Base-by-base conservation (phyloP, 1,140 invertebrate genomes). In the Drosophila burlai region DNA sequence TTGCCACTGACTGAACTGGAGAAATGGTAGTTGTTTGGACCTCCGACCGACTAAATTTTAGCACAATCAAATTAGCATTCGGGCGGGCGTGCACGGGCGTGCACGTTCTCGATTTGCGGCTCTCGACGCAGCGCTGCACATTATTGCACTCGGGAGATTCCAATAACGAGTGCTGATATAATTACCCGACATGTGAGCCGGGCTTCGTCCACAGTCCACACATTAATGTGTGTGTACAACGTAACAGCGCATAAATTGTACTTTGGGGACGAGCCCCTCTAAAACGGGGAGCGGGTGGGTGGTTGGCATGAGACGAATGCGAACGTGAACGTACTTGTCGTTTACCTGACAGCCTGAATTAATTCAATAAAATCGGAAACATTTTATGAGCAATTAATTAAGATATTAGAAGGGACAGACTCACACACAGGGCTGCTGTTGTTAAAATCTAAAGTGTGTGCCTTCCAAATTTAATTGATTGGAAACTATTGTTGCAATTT, bases 111-210 rank as follows among this genome's bases (percentile, higher is more conserved):
- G 80, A 49, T 65, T 67, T 43, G 49, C 43, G 71, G 68, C 43
- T 46, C 63, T n/a, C 15, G 42, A 38, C 13, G 74, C 34, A 46
- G 15, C 59, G 24, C 34, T 61, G 55, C 74, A 43, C 57, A 46
- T 69, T 77, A 77, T 85, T 77, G 66, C 76, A 76, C 83, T 72
- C 83, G 73, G 59, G 83, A 85, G 80, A 72, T 68, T 80, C 42
- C 65, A 72, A 54, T 82, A 86, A 68, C 80, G 73, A 82, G 75
- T 71, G 68, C 63, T 79, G 65, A 83, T 83, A 78, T 80, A 83
- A 83, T 83, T 83, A 80, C 54, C 40, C 59, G 76, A 63, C 76
- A 83, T 76, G 69, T 61, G 76, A 80, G 63, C 57, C 43, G 34
- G 29, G 29, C 67, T 31, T 16, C 21, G 31, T 8, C 50, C 46